These are phyloP conservation scores for Trialeurodes vaporariorum DNA, from an alignment of 1,140 invertebrate species.

Conservation along the genomic window DNA sequence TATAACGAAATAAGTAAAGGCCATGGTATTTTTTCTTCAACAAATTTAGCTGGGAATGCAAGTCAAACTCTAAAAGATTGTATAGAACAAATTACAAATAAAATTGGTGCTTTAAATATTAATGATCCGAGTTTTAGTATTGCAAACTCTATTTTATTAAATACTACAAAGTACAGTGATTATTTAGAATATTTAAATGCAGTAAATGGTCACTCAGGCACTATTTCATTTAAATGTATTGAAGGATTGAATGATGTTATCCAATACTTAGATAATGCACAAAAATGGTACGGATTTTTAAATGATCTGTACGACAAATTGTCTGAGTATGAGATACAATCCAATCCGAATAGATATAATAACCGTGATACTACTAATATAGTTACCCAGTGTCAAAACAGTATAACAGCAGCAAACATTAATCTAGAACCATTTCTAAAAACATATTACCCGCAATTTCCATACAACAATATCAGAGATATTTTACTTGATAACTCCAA, in stretches of 20 bases:
- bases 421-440: not conserved
- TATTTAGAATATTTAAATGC: not conserved
- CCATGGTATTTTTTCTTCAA: no score
- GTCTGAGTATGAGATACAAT: constrained; percentile 7
- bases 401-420: not conserved
- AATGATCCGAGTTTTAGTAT: not conserved
- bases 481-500: not conserved
- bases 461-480: not conserved
- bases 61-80: no score
- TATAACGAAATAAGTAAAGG: no score
- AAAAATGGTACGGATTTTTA: constrained; percentile 8
- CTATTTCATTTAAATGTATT: not conserved
- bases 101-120: no score
- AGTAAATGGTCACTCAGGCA: not conserved
- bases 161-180: not conserved
- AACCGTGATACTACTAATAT: not conserved
- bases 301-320: not conserved
- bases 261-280: not conserved
- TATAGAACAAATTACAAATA: no score
- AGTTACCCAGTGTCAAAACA: not conserved
- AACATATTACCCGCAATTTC: not conserved
- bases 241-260: not conserved
- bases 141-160: not conserved
- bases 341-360: not conserved
- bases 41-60: no score